These are phyloP conservation scores for Geotrypetes seraphini DNA, from an alignment of 2,797 vertebrate species.

Conservation along the genomic window DNA sequence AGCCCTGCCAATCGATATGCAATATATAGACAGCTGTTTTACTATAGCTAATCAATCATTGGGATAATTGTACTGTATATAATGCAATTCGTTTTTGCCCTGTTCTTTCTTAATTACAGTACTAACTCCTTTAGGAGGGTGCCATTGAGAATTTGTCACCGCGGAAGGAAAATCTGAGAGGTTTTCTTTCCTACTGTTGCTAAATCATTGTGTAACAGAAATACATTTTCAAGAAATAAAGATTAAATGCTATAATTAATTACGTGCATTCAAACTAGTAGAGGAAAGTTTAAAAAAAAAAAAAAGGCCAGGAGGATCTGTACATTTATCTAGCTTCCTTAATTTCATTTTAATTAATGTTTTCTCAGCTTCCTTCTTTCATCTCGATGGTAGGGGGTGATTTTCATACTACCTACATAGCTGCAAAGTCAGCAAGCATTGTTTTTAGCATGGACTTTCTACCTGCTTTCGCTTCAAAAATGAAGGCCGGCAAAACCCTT, in stretches of 20 bases:
- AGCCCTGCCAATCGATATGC: constrained; percentile 39
- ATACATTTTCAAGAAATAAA: background rate
- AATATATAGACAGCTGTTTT: constrained; percentile 18
- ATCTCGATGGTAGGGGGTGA: too few relatives aligned
- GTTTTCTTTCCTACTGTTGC: background rate
- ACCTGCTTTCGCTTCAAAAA: too few relatives aligned
- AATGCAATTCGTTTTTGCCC: constrained; percentile 53
- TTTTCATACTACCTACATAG: too few relatives aligned
- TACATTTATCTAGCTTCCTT: constrained; percentile 28
- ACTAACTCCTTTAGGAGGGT: constrained; percentile 20
- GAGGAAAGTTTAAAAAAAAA: constrained; percentile 2
- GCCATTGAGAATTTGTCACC: constrained; percentile 15
- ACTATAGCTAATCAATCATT: constrained; percentile 39
- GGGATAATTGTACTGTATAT: constrained; percentile 43
- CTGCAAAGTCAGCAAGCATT: too few relatives aligned
- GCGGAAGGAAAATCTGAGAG: constrained; percentile 1
- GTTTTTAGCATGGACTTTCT: too few relatives aligned
- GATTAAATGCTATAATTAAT: constrained; percentile 38
- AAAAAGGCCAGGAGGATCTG: constrained; percentile 18
- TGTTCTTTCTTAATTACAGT: constrained; percentile 48
- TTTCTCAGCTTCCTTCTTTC: constrained; percentile 31
- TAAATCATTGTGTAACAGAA: too few relatives aligned
- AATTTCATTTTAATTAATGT: constrained; percentile 32
- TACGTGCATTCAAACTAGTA: constrained; percentile 34
- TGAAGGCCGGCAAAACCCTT: too few relatives aligned